phyloP scores from a whole-genome alignment of 2,113 vertebrate species.

The Scortum barcoo region DNA sequence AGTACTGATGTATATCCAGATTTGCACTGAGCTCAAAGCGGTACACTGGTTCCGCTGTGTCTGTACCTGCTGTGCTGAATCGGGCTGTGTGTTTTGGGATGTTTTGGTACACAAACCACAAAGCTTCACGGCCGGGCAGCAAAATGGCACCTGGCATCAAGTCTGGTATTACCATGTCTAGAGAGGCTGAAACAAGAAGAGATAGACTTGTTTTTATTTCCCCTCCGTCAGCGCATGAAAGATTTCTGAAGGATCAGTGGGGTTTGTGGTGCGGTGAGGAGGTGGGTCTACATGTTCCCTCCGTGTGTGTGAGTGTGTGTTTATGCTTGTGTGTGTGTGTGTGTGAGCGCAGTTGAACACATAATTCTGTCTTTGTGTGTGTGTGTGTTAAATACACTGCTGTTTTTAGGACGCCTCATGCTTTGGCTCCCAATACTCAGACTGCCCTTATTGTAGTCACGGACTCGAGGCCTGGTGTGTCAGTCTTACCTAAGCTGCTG shows the following conservation, averaged over 20 bases:
- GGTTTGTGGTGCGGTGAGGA: conserved; percentile 41
- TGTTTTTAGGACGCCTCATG: conserved; percentile 8
- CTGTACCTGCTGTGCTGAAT: conserved; percentile 54
- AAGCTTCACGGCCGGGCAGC: conserved; percentile 32
- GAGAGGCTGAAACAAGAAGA: conserved; percentile 52
- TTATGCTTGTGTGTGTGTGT: conserved; percentile 15
- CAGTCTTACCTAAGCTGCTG: background rate
- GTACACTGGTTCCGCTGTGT: conserved; percentile 39
- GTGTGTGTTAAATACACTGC: background rate
- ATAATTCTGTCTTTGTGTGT: conserved; percentile 34
- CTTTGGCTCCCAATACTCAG: conserved; percentile 1
- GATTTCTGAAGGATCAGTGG: conserved; percentile 51
- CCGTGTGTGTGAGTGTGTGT: background rate
- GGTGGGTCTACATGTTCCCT: conserved; percentile 21
- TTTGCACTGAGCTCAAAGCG: conserved; percentile 51
- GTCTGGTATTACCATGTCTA: conserved; percentile 37
- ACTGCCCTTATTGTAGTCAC: background rate
- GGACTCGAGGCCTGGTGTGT: background rate
- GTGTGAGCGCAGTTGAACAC: conserved; percentile 8
- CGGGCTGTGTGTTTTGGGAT: conserved; percentile 41
- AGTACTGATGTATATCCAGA: conserved; percentile 47
- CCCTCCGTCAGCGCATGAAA: conserved; percentile 28
- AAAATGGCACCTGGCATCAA: conserved; percentile 38
- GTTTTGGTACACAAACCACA: conserved; percentile 47
- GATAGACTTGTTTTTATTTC: conserved; percentile 62